phyloP scores from a whole-genome alignment of 2,113 vertebrate genomes.

The Heptranchias perlo region DNA sequence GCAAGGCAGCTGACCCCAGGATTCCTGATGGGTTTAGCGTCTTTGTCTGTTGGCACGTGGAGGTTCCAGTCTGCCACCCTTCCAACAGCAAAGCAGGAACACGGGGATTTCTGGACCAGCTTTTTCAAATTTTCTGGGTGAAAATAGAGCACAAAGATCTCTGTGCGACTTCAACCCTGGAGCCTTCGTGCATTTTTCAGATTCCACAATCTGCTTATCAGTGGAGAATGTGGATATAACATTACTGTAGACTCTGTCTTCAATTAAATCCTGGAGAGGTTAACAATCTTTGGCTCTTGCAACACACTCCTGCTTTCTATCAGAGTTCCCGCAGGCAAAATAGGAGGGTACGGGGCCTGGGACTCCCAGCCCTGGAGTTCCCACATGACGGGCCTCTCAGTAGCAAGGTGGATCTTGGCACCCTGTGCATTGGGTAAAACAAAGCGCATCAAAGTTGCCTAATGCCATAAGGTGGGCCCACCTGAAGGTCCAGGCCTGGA shows the following conservation, averaged over 20 bases:
- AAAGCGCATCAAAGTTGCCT: not conserved
- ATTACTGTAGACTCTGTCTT: not conserved
- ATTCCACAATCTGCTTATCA: not conserved
- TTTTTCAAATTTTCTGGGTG: not conserved
- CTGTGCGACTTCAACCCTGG: not conserved
- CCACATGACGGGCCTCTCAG: not conserved
- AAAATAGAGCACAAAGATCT: not conserved
- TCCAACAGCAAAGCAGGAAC: not conserved
- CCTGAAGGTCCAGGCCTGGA: no score
- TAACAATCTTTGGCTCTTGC: not conserved
- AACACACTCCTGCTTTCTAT: not conserved
- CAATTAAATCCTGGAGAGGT: not conserved
- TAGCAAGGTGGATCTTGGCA: not conserved
- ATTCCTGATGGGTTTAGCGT: not conserved
- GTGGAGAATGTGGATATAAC: not conserved
- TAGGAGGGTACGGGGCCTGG: not conserved
- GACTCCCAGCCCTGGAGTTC: not conserved
- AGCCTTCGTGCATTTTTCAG: not conserved
- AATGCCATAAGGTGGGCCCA: not conserved
- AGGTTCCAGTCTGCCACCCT: not conserved
- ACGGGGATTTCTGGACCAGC: not conserved
- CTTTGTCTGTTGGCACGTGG: not conserved
- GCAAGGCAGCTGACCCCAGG: not conserved
- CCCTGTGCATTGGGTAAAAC: not conserved
- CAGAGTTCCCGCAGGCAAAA: not conserved